Evolutionary conservation across 2,888 invertebrate genomes (phyloP), one percentile per base, ranked within the genome.

Genomic region (Mythimna vitellina): DNA sequence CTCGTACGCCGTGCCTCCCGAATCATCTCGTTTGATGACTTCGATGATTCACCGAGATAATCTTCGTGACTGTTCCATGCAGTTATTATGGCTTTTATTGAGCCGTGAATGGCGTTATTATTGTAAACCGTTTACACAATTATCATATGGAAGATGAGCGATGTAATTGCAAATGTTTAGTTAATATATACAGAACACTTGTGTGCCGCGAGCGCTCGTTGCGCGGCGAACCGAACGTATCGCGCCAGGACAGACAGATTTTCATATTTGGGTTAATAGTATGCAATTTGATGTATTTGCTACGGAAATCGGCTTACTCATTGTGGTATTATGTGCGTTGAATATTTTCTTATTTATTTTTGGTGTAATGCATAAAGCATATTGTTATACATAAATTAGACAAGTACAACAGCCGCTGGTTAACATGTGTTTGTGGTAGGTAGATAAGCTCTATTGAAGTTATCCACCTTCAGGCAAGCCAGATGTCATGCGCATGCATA

Each of bases 201-300:
- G 62, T 10, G 22, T 14, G 14, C 22, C 14, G 17, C 25, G 46
- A 10, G 35, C 9, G 12, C 49, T 49, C 17, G 49, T 12, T 51
- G 22, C 38, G 25, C 38, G 10, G 1, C 38, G 7, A 10, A 29
- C 14, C 38, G 4, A 10, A 22, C 20, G 29, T 56, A 56, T 62
- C 70, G 35, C 46, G 25, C 7, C 38, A 58, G 10, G 29, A 49
- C 70, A 72, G 29, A 29, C 35, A 49, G 17, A 56, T 38, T 62
- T 56, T 51, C 38, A 62, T 62, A 70, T 51, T 46, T 14, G n/a
- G 46, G 35, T 61, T 71, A 61, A 69, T 69, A 32, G n/a, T 60
- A 54, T 69, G 35, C 61, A 62, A 56, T 61, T 49, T 61, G 56
- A 72, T 61, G 35, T 72, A 56, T 70, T 49, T 42, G 32, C 22